phyloP scores from a whole-genome alignment of 2,888 invertebrate species.

The Amphipoea oculea region DNA sequence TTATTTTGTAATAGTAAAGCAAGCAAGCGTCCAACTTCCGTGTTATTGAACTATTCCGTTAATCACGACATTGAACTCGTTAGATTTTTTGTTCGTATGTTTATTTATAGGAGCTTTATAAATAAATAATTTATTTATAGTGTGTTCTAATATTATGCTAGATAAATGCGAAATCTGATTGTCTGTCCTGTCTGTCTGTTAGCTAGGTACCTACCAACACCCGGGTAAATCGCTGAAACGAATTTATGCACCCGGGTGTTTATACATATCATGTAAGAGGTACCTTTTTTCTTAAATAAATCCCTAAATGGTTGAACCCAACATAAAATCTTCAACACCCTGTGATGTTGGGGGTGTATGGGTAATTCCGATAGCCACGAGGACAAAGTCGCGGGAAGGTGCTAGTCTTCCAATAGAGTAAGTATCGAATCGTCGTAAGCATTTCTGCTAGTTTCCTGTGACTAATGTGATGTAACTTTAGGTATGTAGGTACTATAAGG shows the following conservation, averaged over 20 bases:
- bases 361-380: neutral
- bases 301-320: neutral
- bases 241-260: no score
- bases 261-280: neutral
- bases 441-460: constrained; percentile 7
- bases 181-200: neutral
- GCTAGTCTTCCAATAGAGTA: neutral
- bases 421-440: neutral
- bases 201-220: neutral
- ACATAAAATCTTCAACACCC: neutral
- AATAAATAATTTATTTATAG: neutral
- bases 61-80: constrained; percentile 30
- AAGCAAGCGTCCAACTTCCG: neutral
- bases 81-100: constrained; percentile 1
- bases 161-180: neutral
- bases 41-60: constrained; percentile 19
- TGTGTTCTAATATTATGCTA: no score
- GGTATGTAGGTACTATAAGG: neutral
- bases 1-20: neutral
- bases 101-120: constrained; percentile 9
- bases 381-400: neutral
- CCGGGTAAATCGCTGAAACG: neutral
- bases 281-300: neutral
- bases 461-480: neutral
- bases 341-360: neutral